phyloP scores from a whole-genome alignment of 2,888 invertebrate genomes.

The Himalopsyche tibetana region DNA sequence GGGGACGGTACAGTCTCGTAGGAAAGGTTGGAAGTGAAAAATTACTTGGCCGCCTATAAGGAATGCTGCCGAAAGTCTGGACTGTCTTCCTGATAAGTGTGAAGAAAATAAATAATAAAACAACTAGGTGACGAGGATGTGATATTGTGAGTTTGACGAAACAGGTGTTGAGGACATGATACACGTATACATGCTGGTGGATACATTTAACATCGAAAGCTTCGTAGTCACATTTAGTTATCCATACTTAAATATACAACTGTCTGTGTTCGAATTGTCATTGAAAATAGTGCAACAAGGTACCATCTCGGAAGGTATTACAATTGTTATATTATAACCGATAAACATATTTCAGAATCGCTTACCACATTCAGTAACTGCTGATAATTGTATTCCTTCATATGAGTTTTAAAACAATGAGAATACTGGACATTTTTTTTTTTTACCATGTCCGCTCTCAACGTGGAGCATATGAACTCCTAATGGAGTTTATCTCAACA shows the following conservation, averaged over 20 bases:
- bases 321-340: background rate
- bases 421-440: too few species aligned
- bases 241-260: conserved; percentile 53
- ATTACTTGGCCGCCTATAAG: background rate
- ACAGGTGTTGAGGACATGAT: conserved; percentile 55
- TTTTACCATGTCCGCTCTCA: too few species aligned
- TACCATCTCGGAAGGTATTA: conserved; percentile 4
- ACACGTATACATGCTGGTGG: conserved; percentile 62
- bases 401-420: too few species aligned
- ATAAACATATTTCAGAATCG: too few species aligned
- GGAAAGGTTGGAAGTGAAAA: too few species aligned
- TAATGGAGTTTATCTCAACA: too few species aligned
- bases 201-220: conserved; percentile 66
- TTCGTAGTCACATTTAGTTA: conserved; percentile 60
- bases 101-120: conserved; percentile 43
- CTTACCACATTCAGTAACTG: too few species aligned
- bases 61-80: background rate
- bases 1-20: too few species aligned
- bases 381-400: too few species aligned
- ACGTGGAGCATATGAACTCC: too few species aligned
- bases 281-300: conserved; percentile 1
- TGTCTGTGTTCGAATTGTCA: conserved; percentile 28
- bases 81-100: background rate
- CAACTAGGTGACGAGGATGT: conserved; percentile 43
- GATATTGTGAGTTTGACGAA: conserved; percentile 45